Base-by-base conservation (phyloP, 92 coral and sea anemone species). In the Micromussa lordhowensis region DNA sequence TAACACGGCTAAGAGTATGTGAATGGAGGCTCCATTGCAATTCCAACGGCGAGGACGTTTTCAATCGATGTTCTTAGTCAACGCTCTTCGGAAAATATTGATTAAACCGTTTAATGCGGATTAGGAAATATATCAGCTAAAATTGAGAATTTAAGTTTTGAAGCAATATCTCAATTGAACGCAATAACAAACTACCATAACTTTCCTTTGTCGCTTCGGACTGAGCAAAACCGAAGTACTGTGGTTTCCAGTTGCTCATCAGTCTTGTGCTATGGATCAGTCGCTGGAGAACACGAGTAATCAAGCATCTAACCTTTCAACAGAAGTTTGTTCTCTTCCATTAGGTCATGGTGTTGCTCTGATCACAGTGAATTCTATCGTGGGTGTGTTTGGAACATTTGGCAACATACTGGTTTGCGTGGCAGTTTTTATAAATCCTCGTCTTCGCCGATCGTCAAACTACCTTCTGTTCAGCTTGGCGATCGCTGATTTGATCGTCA, bases 391-490 rank as follows among this genome's bases (percentile, higher is more conserved):
- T 36, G 92, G 92, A 12, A 79, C 92, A 8, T 32, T 85, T 84
- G 92, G 92, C 3, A 90, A 90, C 55, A 5, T 90, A 61, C 84
- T 85, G 31, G 82, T 90, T 82, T 68, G 87, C 24, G 40, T 85
- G 28, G 92, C 87, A 0, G 83, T 88, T 24, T 31, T 40, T 13
- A 82, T 29, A 73, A 82, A 55, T 51, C 87, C 75, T 18, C 83
- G 78, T 35, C 91, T 87, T 18, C 88, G 94, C 64, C 73, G 94
- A 38, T 53, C 86, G 32, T 82, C 91, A 30, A 87, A 91, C 91
- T 91, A 74, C 70, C 90, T 91, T 53, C 91, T 91, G 19, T 49
- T 87, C 69, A 91, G 94, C 81, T 82, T 91, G 57, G 94, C 94
- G 14, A 54, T 91, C 28, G 94, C 94, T 48, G 94, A 91, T 78